These are phyloP conservation scores for Tychaedon coryphoeus DNA, from an alignment of 2,113 vertebrate genomes.

Conservation along the genomic window DNA sequence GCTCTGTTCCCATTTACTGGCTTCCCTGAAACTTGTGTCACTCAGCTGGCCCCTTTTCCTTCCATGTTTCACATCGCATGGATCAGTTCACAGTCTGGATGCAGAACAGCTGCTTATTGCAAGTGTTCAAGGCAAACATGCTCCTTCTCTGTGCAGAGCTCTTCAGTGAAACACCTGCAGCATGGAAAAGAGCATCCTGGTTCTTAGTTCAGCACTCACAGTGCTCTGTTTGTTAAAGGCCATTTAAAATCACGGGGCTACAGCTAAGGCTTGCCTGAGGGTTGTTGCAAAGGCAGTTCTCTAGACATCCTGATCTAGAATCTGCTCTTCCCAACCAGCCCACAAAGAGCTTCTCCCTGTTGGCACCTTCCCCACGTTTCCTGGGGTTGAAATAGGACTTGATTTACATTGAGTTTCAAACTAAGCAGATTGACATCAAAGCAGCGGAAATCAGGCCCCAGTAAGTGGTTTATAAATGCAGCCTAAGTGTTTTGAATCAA, in stretches of 20 bases:
- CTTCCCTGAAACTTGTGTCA: background rate
- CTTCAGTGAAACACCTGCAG: background rate
- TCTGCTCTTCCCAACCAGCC: background rate
- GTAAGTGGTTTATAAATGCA: constrained; percentile 51
- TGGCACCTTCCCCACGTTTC: constrained; percentile 17
- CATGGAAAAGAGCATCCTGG: background rate
- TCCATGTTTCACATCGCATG: background rate
- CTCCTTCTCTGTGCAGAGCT: background rate
- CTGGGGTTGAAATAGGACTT: constrained; percentile 5
- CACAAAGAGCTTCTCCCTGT: background rate
- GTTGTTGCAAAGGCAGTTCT: background rate
- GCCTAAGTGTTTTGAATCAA: constrained; percentile 56
- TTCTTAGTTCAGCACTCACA: rapidly evolving
- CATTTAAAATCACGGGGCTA: background rate
- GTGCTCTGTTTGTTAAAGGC: background rate
- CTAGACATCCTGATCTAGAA: background rate
- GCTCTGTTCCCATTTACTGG: background rate
- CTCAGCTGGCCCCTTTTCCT: rapidly evolving
- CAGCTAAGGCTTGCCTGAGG: background rate
- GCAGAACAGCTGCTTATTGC: background rate
- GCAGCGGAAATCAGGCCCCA: constrained; percentile 27
- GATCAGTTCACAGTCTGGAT: rapidly evolving
- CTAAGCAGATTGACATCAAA: constrained; percentile 49
- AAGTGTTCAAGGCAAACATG: background rate
- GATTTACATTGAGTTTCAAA: constrained; percentile 41